phyloP scores from a whole-genome alignment of 2,113 vertebrate genomes.

The Myodes glareolus region DNA sequence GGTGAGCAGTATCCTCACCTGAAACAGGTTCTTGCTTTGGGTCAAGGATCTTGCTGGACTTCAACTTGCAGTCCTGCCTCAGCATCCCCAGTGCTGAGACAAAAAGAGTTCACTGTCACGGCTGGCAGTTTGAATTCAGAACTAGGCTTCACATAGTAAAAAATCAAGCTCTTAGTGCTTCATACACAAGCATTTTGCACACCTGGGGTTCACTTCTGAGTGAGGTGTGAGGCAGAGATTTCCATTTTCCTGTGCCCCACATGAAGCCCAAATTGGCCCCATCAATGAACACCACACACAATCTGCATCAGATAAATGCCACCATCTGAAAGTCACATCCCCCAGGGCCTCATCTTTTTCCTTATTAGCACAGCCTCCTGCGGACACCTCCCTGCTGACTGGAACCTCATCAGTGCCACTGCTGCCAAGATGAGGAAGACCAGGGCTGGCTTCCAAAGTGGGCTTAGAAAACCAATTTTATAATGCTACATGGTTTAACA shows the following conservation, averaged over 20 bases:
- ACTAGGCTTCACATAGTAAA: background rate
- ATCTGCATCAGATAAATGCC: background rate
- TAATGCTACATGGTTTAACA: rapidly evolving
- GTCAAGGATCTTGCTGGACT: background rate
- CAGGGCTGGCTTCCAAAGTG: background rate
- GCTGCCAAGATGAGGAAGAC: rapidly evolving
- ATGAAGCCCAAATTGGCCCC: background rate
- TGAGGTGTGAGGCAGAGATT: background rate
- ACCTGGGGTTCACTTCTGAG: background rate
- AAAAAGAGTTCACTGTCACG: rapidly evolving
- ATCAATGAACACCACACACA: too few species aligned
- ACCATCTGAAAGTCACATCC: background rate
- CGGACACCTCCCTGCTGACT: rapidly evolving
- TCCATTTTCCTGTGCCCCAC: background rate
- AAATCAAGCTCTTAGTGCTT: background rate
- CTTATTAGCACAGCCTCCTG: rapidly evolving
- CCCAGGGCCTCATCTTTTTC: background rate
- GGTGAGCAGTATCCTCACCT: too few species aligned
- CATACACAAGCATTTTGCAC: background rate
- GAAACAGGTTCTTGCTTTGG: background rate
- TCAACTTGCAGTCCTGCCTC: too few species aligned
- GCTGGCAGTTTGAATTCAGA: background rate
- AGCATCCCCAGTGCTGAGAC: background rate
- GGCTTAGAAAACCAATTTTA: background rate
- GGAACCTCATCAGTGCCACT: rapidly evolving